These are phyloP conservation scores for Philonicus albiceps DNA, from an alignment of 2,888 invertebrate genomes.

Conservation along the genomic window DNA sequence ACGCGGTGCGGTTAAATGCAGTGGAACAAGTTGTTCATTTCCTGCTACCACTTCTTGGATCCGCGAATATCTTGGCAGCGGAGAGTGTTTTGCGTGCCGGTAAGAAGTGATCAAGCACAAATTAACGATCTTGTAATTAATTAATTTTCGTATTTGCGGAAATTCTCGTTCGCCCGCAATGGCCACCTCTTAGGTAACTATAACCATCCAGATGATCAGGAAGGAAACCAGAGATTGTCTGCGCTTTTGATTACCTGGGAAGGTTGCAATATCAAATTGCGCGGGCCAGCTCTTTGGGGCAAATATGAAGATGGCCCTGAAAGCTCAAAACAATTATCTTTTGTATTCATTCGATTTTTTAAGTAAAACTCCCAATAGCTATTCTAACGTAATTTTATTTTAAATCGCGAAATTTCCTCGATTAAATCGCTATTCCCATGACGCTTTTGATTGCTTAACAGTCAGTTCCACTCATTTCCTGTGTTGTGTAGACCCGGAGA, in stretches of 20 bases:
- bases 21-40: conserved; percentile 2
- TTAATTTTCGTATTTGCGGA: conserved; percentile 27
- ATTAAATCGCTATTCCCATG: not conserved
- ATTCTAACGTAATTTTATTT: not conserved
- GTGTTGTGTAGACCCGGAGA: not conserved
- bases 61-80: not conserved
- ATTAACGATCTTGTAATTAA: conserved; percentile 12
- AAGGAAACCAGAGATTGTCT: not conserved
- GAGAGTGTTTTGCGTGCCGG: not conserved
- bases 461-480: not conserved
- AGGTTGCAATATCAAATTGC: not conserved
- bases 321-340: not conserved
- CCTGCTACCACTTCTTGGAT: not conserved
- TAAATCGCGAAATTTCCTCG: not conserved
- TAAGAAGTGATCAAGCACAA: not conserved
- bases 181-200: not conserved
- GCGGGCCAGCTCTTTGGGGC: not conserved
- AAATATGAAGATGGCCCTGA: conserved; percentile 4
- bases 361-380: not conserved
- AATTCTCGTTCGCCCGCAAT: not conserved
- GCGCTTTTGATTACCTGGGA: not conserved
- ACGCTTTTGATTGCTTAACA: not conserved
- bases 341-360: not conserved
- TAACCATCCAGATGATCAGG: not conserved
- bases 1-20: not conserved